Evolutionary conservation across 2,113 vertebrate genomes (phyloP).

Genomic region (Hippolais icterina): DNA sequence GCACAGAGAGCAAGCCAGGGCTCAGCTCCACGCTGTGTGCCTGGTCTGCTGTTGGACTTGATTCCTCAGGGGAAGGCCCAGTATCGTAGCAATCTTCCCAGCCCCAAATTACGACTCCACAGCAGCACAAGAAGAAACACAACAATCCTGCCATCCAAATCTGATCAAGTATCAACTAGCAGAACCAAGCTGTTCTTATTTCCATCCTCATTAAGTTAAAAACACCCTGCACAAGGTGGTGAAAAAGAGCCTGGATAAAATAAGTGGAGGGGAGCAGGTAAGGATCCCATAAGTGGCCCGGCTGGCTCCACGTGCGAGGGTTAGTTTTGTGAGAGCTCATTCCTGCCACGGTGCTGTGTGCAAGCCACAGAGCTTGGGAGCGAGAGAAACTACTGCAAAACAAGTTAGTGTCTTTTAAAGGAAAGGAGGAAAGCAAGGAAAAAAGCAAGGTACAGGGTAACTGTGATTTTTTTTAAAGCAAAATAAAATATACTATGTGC

Average conservation of each 20-base stretch:
- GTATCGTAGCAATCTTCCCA: fast-evolving
- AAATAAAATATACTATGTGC: not conserved
- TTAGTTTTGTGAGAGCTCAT: constrained; percentile 44
- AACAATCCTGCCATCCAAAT: not conserved
- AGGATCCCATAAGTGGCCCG: fast-evolving
- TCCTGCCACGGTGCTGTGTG: not conserved
- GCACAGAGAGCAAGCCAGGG: not conserved
- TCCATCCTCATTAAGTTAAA: not conserved
- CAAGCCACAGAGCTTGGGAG: constrained; percentile 22
- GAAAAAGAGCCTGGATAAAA: not conserved
- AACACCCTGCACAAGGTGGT: not conserved
- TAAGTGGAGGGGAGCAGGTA: not conserved
- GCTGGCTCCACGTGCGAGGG: not conserved
- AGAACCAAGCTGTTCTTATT: not conserved
- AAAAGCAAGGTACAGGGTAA: not conserved
- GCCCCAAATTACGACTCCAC: not conserved
- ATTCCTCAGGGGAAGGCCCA: not conserved
- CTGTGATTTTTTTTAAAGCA: not conserved
- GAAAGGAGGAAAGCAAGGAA: not conserved
- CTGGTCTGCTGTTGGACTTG: not conserved
- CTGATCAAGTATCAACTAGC: not conserved
- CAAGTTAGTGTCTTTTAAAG: constrained; percentile 15
- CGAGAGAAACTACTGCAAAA: not conserved
- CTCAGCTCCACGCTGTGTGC: fast-evolving
- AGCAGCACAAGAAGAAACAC: not conserved